Evolutionary conservation across 92 coral and sea anemone genomes (phyloP).

Genomic region (Bergia puertoricense): DNA sequence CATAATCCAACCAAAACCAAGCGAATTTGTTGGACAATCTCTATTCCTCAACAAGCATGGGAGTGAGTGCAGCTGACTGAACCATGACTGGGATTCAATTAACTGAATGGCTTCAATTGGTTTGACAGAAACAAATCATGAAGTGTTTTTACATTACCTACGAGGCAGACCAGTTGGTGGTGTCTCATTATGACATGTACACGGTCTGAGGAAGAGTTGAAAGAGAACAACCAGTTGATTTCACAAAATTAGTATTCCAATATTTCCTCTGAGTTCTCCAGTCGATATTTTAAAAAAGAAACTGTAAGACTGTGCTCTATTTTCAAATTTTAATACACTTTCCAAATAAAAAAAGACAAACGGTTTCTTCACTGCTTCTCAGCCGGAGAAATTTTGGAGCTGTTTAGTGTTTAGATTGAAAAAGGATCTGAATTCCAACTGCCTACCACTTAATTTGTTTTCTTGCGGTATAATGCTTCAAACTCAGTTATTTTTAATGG

Average conservation of each 20-base stretch:
- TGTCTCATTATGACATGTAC: background rate
- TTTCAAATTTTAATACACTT: background rate
- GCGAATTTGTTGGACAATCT: too few species aligned
- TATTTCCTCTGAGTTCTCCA: background rate
- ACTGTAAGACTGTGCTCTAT: background rate
- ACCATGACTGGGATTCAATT: background rate
- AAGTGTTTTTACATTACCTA: background rate
- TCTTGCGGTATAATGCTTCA: too few species aligned
- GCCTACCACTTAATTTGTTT: too few species aligned
- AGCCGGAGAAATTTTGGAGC: background rate
- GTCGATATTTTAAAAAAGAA: background rate
- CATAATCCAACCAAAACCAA: background rate
- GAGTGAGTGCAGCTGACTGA: slow-evolving; percentile 21
- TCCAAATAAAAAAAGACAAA: background rate
- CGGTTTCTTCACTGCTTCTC: background rate
- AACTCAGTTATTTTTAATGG: too few species aligned
- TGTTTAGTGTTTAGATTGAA: background rate
- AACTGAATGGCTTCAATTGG: background rate
- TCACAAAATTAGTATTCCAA: background rate
- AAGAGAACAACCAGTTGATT: background rate
- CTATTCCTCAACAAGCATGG: slow-evolving; percentile 10
- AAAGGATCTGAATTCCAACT: too few species aligned
- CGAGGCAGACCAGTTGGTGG: background rate
- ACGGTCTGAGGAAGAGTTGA: background rate
- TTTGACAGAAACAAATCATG: background rate